phyloP scores from a whole-genome alignment of 2,797 vertebrate species.

The Diglossa cyanea region DNA sequence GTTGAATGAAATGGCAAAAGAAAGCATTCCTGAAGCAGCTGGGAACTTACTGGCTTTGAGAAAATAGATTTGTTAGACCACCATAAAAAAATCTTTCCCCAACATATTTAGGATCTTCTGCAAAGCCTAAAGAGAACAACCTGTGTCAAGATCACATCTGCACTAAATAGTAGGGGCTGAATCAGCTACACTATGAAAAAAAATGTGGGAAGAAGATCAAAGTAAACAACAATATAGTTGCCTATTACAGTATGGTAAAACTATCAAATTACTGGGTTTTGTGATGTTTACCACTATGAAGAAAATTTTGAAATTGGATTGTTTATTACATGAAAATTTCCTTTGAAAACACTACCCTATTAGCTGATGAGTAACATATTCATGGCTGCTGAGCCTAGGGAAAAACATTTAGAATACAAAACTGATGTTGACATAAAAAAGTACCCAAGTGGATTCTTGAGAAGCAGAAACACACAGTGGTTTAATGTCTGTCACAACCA shows the following conservation, averaged over 20 bases:
- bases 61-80: neutral
- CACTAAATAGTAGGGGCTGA: neutral
- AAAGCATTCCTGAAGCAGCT: neutral
- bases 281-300: neutral
- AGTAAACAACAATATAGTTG: neutral
- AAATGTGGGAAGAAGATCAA: neutral
- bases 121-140: neutral
- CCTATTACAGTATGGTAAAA: neutral
- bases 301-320: neutral
- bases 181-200: neutral
- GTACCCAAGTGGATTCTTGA: neutral
- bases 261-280: neutral
- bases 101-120: neutral
- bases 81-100: neutral
- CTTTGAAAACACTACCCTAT: neutral
- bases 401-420: neutral
- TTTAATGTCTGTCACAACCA: constrained; percentile 77
- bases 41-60: neutral
- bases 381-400: neutral
- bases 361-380: neutral
- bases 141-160: neutral
- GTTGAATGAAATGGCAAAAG: neutral
- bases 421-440: neutral
- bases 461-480: neutral
- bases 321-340: neutral